Evolutionary conservation across 2,888 invertebrate species (phyloP).

Genomic region (Apamea epomidion): DNA sequence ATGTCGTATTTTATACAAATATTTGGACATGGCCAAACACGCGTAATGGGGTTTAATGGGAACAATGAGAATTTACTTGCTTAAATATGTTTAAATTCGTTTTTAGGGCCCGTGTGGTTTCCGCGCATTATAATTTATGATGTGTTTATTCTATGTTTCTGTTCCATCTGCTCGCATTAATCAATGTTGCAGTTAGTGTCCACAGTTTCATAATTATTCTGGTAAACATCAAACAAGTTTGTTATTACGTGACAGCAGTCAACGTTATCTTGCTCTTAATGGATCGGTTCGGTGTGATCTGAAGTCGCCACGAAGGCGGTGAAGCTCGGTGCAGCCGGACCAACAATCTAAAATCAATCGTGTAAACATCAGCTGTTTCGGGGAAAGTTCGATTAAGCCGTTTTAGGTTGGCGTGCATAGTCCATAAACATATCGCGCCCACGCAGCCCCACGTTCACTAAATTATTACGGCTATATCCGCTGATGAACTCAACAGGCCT

Average conservation of each 20-base stretch:
- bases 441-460: constrained; percentile 52
- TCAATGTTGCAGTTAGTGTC: constrained; percentile 56
- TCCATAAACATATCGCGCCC: constrained; percentile 67
- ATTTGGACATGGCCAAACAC: constrained; percentile 47
- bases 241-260: constrained; percentile 24
- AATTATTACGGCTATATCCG: constrained; percentile 66
- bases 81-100: constrained; percentile 8
- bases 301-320: constrained; percentile 58
- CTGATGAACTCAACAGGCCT: constrained; percentile 71
- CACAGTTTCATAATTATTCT: constrained; percentile 42
- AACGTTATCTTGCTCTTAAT: constrained; percentile 30
- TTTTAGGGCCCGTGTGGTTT: constrained; percentile 17
- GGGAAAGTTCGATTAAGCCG: constrained; percentile 70
- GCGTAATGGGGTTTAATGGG: constrained; percentile 41
- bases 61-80: constrained; percentile 37
- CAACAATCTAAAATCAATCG: constrained; percentile 67
- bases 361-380: constrained; percentile 69
- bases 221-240: constrained; percentile 45
- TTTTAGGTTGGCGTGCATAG: constrained; percentile 66
- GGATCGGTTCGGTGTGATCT: constrained; percentile 32
- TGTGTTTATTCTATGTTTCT: constrained; percentile 52
- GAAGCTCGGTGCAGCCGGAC: constrained; percentile 41
- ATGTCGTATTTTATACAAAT: constrained; percentile 40
- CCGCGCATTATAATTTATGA: constrained; percentile 49
- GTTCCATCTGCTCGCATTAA: constrained; percentile 54